Evolutionary conservation across 1,140 invertebrate species (phyloP).

Genomic region (Teleopsis dalmanni): DNA sequence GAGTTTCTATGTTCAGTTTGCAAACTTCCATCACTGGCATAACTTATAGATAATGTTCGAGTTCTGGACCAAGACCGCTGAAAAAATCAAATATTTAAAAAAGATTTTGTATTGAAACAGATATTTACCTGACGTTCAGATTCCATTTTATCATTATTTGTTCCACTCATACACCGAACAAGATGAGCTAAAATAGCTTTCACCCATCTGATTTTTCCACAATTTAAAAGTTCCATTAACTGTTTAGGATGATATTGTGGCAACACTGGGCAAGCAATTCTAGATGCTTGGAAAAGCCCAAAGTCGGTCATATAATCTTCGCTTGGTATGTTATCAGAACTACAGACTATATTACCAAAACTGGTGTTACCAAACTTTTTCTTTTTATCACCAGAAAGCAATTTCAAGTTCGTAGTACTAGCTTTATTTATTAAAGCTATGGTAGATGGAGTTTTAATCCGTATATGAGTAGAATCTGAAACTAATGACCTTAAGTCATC

Average conservation of each 20-base stretch:
- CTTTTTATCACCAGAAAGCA: slow-evolving; percentile 62
- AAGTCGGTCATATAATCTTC: slow-evolving; percentile 82
- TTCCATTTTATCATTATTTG: slow-evolving; percentile 47
- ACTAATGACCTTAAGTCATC: slow-evolving; percentile 68
- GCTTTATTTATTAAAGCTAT: slow-evolving; percentile 73
- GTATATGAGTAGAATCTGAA: slow-evolving; percentile 59
- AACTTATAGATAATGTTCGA: slow-evolving; percentile 79
- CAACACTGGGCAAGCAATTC: slow-evolving; percentile 92
- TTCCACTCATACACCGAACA: slow-evolving; percentile 63
- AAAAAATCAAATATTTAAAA: slow-evolving; percentile 27
- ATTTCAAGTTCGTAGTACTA: slow-evolving; percentile 72
- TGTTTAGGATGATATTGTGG: slow-evolving; percentile 99
- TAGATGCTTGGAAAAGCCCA: slow-evolving; percentile 92
- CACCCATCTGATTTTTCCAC: slow-evolving; percentile 94
- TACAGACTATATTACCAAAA: background rate
- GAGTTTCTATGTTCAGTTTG: slow-evolving; percentile 54
- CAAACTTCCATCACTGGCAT: slow-evolving; percentile 59
- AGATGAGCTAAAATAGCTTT: slow-evolving; percentile 96
- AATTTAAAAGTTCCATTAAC: slow-evolving; percentile 96
- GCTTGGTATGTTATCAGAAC: slow-evolving; percentile 9
- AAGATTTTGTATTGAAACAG: slow-evolving; percentile 3
- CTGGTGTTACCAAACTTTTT: slow-evolving; percentile 18
- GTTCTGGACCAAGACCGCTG: slow-evolving; percentile 75
- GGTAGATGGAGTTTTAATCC: slow-evolving; percentile 63
- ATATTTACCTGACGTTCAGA: slow-evolving; percentile 46